Evolutionary conservation across 2,888 invertebrate species (phyloP), one percentile per base, ranked within the genome.

Genomic region (Blastobasis lacticolella): DNA sequence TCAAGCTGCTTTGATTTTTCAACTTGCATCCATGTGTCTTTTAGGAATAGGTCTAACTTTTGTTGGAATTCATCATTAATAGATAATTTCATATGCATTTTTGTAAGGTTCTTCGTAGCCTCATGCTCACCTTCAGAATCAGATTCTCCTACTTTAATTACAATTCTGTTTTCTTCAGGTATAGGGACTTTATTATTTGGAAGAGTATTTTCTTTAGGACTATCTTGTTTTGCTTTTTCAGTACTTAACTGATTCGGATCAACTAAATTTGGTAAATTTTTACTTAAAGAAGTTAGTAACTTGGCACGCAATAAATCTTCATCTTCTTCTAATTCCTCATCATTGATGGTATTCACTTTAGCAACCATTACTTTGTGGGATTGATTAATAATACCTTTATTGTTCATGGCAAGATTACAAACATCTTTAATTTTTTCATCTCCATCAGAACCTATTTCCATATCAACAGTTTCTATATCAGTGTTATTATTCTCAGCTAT

Each of bases 281-380:
- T 90, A 52, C 90, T 89, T 57, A 91, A 79, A 5, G 91, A 90
- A 49, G 90, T 90, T 58, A 92, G 75, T 51, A 91, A 67, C 71
- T 89, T 86, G 40, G 91, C 91, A 57, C 91, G 73, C 56, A 92
- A 77, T 49, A 91, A 81, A 70, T 91, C 91, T 68, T 90, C 90
- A 68, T 91, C 91, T 63, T 91, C 91, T 49, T 91, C 91, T 53
- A 87, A 60, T 59, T 87, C 84, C 58, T 85, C 85, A 53, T 76
- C 73, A 54, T 73, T 61, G 42, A 48, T 43, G 23, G 50, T 43
- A 38, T 52, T 59, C 38, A 49, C 10, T 44, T 57, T 56, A 51
- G 52, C 55, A 54, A 51, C 54, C 36, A 48, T 43, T 43, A 57
- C 54, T 37, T 42, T 10, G 10, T 9, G 4, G 5, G 42, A 8